Base-by-base conservation (phyloP, 2,113 vertebrate species). In the Sturnus vulgaris region DNA sequence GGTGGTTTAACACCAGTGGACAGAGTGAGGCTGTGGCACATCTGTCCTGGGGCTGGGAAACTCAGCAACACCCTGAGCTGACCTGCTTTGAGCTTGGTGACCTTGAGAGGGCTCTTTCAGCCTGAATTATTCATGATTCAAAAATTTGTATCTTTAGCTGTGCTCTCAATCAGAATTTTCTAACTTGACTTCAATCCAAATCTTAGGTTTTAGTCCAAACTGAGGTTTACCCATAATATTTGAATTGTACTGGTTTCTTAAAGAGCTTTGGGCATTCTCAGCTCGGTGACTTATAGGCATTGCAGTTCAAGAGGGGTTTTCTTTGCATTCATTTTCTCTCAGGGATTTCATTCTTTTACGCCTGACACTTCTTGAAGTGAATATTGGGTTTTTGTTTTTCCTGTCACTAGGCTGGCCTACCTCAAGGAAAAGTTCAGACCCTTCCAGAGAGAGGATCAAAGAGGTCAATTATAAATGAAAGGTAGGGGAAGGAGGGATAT, bases 401-500 rank as follows among this genome's bases (percentile, higher is more conserved):
- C 60, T 96, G 92, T 88, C 72, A 64, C 83, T 77, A 81, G 65
- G 40, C 90, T 95, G 56, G 72, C 49, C 72, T 88, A 75, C 79
- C 92, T 92, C 82, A 93, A 95, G 93, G 90, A 90, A 94, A 94
- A 93, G 87, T 79, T 94, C 94, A 87, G 75, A 80, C 35, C 42
- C 82, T 92, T 96, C 84, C 90, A 96, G 85, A 59, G 82, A 94
- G 75, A 93, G 65, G 85, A 92, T 96, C 88, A 96, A 94, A 94
- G 82, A 93, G 86, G 76, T 95, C 80, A 96, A n/a, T 90, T 96
- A 86, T 90, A 88, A 94, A 87, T 80, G 73, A 87, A 94, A 75
- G 44, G 79, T 61, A 72, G 91, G 81, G 70, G 63, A 86, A 92
- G 60, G 53, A 93, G 90, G 70, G 79, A 57, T 93, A 42, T 94